These are phyloP conservation scores for Bombus confusus DNA, from an alignment of 1,140 invertebrate genomes.

Conservation along the genomic window DNA sequence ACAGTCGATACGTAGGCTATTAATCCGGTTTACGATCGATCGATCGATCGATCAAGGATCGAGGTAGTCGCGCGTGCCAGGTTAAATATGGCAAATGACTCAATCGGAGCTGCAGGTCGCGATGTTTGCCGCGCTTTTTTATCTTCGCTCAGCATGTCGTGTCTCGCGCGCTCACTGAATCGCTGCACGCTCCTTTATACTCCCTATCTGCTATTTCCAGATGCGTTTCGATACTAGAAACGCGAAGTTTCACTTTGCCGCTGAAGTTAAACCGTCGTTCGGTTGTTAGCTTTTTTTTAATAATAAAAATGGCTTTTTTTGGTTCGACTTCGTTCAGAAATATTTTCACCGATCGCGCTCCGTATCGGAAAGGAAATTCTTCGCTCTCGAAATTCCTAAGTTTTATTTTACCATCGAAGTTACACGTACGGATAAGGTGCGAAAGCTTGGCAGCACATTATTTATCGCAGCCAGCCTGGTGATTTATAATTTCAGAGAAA, in stretches of 20 bases:
- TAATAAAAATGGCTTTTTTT: too few species aligned
- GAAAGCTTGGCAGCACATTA: too few species aligned
- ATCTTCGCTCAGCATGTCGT: background rate
- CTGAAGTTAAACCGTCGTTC: background rate
- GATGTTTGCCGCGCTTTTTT: constrained; percentile 29
- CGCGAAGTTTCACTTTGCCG: too few species aligned
- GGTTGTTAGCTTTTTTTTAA: background rate
- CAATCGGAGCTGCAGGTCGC: constrained; percentile 45
- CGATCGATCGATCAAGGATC: constrained; percentile 45
- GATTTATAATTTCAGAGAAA: too few species aligned
- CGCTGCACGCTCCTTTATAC: background rate
- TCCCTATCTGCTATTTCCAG: background rate
- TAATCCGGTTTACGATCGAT: constrained; percentile 51
- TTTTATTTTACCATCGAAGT: too few species aligned
- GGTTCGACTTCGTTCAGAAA: background rate
- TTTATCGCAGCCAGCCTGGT: too few species aligned
- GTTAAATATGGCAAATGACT: constrained; percentile 62
- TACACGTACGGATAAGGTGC: too few species aligned
- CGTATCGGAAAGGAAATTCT: too few species aligned
- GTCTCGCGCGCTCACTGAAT: background rate
- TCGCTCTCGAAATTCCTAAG: too few species aligned
- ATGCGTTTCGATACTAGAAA: background rate
- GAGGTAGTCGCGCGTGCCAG: constrained; percentile 38
- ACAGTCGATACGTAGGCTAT: background rate
- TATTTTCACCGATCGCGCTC: background rate